Evolutionary conservation across 2,888 invertebrate species (phyloP), one percentile per base, ranked within the genome.

Genomic region (Drosophila fungiperda): DNA sequence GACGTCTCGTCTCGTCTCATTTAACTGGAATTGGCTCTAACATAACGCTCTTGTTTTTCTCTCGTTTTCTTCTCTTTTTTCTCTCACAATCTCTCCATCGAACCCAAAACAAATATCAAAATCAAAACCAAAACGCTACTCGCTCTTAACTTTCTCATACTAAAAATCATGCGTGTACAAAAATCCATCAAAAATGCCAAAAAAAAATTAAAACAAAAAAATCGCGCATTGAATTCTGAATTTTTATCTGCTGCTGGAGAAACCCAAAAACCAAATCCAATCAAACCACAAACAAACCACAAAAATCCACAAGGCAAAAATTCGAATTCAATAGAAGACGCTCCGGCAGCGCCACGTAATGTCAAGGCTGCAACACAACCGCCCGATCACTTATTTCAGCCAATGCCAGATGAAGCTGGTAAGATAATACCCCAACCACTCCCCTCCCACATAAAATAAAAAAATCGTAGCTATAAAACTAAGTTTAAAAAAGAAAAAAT

Each of bases 391-490:
- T 94, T 94, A 92, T 95, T 96, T 93, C 94, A 94, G 93, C 94
- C 94, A 89, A 94, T 95, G 93, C 95, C 96, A 91, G 95, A 95
- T 92, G 95, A 95, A 94, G 94, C 95, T 93, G 96, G 96, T 96
- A 96, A 95, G 94, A 89, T 68, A 45, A 45, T 26, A 20, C 23
- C 45, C 45, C 23, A 45, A 45, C 3, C 45, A 45, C 23, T 45
- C 23, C 45, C 12, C 12, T 17, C 15, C 23, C 8, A 15, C 45
- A 6, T 63, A 64, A 63, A 45, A 68, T 23, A 40, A 67, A 71
- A 55, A 79, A 63, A 57, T 60, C 29, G 54, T 71, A 75, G 73
- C 60, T 74, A 45, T 58, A 53, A 64, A 67, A 58, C 4, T 49
- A 17, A 49, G 17, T 33, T 11, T 11, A 20, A 42, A 9, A 4